phyloP scores from a whole-genome alignment of 1,140 invertebrate species.

The Phocides pigmalion region DNA sequence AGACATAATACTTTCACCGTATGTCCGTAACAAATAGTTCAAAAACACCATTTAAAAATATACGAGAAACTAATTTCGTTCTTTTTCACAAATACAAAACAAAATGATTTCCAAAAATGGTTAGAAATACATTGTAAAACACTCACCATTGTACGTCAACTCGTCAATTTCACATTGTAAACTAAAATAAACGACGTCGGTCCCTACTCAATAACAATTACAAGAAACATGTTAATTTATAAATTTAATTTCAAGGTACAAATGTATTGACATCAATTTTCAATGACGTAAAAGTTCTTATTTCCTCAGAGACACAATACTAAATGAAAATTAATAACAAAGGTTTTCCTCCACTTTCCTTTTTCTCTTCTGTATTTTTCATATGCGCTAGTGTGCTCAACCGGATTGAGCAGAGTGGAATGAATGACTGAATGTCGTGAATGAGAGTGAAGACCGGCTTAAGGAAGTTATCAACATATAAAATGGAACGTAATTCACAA shows the following conservation, averaged over 20 bases:
- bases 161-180: conserved; percentile 65
- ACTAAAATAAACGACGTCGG: conserved; percentile 40
- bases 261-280: conserved; percentile 3
- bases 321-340: conserved; percentile 54
- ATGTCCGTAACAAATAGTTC: neutral
- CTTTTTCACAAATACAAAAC: neutral
- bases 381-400: neutral
- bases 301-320: neutral
- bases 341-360: conserved; percentile 47
- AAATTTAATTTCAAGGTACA: conserved; percentile 6
- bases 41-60: neutral
- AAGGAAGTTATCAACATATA: no score
- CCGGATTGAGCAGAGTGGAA: conserved; percentile 10
- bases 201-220: conserved; percentile 30
- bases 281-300: neutral
- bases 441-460: neutral
- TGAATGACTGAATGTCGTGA: neutral
- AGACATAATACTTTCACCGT: conserved; percentile 8
- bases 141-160: conserved; percentile 63
- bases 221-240: conserved; percentile 8
- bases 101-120: neutral
- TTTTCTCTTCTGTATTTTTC: conserved; percentile 1
- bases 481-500: no score
- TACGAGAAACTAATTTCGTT: no score
- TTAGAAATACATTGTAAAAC: conserved; percentile 32